Base-by-base conservation (phyloP, 2,113 vertebrate genomes). In the Notechis scutatus region DNA sequence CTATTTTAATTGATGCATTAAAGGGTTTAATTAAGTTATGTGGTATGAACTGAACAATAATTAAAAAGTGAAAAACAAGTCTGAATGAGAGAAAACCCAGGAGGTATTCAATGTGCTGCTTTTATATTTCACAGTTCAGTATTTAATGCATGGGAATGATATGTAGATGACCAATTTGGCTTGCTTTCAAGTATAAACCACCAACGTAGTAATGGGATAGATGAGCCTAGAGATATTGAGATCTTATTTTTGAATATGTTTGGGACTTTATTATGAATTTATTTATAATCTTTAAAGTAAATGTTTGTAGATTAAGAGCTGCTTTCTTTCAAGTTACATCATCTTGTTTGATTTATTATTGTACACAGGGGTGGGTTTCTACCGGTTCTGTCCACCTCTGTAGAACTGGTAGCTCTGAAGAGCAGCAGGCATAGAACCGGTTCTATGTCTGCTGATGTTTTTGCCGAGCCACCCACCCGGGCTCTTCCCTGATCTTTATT, bases 251-350 rank as follows among this genome's bases (percentile, higher is more conserved):
- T 87, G 88, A 64, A 86, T 69, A 3, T 91, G 45, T 34, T 54
- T 88, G 55, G 55, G 24, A 92, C 45, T 89, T 93, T 57, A 90
- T 45, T 94, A 89, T 47, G 24, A 93, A 95, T 93, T 92, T 92
- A 3, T 92, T 94, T 93, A 57, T 90, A 50, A 59, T 90, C 8
- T 18, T 81, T 94, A 92, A 86, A 94, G 93, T 94, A 93, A 92
- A 5, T 88, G 64, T 69, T 57, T 50, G 47, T 26, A 0, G 2
- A 14, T 94, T 92, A 92, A 11, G 89, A 93, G 26, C 11, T 94
- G 93, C 93, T 94, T 42, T 93, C 2, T 94, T 94, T 94, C 59
- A 81, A 90, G 64, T 93, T 10, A 92, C 93, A 93, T 85, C 61
- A 90, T 88, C 29, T n/a, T 94, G 39, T 1, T 94, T 29, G 4